These are phyloP conservation scores for Callithrix jacchus DNA, from an alignment of 2,113 vertebrate species.

Conservation along the genomic window DNA sequence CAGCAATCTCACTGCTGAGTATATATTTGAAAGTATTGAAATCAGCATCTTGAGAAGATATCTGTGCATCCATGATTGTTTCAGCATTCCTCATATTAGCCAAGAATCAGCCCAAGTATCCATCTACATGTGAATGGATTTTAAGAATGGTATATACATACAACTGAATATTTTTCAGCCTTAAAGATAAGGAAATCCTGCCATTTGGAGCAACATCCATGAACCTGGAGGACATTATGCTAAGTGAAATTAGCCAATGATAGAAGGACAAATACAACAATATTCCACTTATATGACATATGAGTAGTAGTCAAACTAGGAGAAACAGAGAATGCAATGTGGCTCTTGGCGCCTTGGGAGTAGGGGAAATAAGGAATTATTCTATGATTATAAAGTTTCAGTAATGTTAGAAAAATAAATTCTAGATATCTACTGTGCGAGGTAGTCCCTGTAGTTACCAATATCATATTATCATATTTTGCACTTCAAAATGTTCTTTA, in stretches of 20 bases:
- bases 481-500: background rate
- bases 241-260: background rate
- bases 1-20: background rate
- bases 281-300: too few relatives aligned
- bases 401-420: background rate
- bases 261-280: background rate
- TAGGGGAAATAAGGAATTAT: background rate
- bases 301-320: too few relatives aligned
- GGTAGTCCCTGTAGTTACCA: background rate
- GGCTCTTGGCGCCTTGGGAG: background rate
- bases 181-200: background rate
- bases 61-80: background rate
- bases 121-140: background rate
- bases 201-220: background rate
- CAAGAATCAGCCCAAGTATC: background rate
- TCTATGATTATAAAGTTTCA: background rate
- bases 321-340: background rate
- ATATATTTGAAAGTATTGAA: background rate
- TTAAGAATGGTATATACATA: background rate
- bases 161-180: background rate
- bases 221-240: background rate
- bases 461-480: background rate
- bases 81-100: background rate
- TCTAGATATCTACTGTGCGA: background rate
- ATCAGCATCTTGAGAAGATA: background rate